phyloP scores from a whole-genome alignment of 2,888 invertebrate genomes.

The Crossocerus cetratus region DNA sequence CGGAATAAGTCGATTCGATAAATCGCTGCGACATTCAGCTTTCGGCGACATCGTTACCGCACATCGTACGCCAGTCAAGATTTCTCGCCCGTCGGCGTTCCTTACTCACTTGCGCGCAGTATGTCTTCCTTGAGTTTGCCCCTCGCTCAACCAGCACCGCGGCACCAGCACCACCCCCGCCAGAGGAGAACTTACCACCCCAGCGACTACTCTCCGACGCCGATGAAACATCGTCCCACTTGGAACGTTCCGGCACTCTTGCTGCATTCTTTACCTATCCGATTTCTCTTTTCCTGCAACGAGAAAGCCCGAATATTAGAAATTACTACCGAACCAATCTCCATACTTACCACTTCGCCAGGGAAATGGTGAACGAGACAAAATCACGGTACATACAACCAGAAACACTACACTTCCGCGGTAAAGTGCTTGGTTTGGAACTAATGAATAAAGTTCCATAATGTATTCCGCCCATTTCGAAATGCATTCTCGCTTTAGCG shows the following conservation, averaged over 20 bases:
- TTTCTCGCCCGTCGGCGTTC: constrained; percentile 52
- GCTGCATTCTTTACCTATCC: constrained; percentile 13
- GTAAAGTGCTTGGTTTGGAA: no score
- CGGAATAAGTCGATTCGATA: constrained; percentile 61
- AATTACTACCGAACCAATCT: no score
- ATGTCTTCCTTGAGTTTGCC: constrained; percentile 60
- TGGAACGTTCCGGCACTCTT: constrained; percentile 16
- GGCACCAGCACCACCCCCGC: constrained; percentile 21
- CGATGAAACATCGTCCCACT: neutral
- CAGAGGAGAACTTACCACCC: no score
- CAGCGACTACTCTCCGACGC: constrained; percentile 8
- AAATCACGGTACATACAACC: no score
- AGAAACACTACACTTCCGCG: no score
- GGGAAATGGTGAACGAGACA: no score
- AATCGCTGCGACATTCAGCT: constrained; percentile 64
- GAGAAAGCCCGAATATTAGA: no score
- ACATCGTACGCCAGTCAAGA: constrained; percentile 59
- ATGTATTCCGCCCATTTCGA: constrained; percentile 9
- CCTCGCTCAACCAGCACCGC: constrained; percentile 31
- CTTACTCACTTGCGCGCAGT: constrained; percentile 59
- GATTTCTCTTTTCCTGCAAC: no score
- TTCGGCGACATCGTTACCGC: constrained; percentile 61
- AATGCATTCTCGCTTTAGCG: no score
- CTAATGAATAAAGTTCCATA: neutral
- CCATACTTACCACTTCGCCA: neutral